phyloP scores from a whole-genome alignment of 2,888 invertebrate species.

The Onchidella celtica region DNA sequence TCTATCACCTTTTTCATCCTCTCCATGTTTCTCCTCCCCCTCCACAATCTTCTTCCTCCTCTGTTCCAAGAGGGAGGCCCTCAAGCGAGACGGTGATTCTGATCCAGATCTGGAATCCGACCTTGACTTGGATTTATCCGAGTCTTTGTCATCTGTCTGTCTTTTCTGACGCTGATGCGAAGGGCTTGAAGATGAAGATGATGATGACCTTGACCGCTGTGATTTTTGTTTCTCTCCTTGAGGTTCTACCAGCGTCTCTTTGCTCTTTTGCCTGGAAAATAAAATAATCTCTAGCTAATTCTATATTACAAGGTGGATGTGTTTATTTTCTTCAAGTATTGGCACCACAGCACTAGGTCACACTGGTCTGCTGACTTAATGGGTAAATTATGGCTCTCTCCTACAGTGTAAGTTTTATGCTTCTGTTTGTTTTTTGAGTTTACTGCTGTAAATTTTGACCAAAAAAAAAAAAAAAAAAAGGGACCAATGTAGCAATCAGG shows the following conservation, averaged over 20 bases:
- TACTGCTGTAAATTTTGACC: no score
- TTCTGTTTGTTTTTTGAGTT: no score
- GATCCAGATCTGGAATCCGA: constrained; percentile 30
- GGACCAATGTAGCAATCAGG: no score
- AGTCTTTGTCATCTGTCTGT: neutral
- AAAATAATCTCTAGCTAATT: no score
- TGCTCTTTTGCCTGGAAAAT: constrained; percentile 9
- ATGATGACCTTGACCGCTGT: constrained; percentile 16
- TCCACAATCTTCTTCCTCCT: constrained; percentile 28
- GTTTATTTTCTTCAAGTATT: no score
- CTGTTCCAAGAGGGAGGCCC: constrained; percentile 43
- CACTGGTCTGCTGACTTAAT: no score
- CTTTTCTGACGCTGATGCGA: neutral
- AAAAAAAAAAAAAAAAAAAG: no score
- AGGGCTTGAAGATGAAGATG: constrained; percentile 29
- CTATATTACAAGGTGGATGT: no score
- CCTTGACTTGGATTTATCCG: neutral
- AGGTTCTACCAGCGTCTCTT: neutral
- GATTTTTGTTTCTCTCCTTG: neutral
- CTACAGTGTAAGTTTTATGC: no score
- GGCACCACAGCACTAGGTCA: no score
- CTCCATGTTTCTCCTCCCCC: neutral
- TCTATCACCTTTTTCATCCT: neutral
- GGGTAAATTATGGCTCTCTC: no score
- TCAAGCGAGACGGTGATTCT: constrained; percentile 38